Percentiles rank a stretch among this genome's conserved stretches.
Evolutionary conservation across 35 echinoderm and acorn worm genomes (phyloP).

Genomic region (Anneissia japonica): DNA sequence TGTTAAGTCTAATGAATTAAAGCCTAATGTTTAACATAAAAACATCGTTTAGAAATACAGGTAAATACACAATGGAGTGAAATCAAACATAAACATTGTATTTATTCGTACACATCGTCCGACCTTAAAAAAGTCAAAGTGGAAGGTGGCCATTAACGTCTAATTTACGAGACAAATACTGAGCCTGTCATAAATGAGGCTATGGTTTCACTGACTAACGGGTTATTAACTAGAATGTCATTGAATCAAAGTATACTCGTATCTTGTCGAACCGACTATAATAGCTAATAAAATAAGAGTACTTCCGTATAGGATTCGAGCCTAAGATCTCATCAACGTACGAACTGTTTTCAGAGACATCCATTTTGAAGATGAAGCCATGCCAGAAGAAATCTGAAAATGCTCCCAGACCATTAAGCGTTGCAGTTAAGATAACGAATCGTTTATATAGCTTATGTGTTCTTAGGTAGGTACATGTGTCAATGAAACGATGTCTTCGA

Average conservation of each 20-base stretch:
- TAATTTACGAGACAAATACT: neutral
- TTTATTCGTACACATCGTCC: no score
- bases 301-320: neutral
- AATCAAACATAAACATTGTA: no score
- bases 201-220: neutral
- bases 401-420: neutral
- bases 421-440: neutral
- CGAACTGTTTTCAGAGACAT: neutral
- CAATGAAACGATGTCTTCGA: no score
- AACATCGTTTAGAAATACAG: no score
- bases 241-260: neutral
- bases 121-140: neutral
- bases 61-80: no score
- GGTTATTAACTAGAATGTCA: neutral
- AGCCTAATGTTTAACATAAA: no score
- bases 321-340: neutral
- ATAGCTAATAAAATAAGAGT: neutral
- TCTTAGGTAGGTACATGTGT: no score
- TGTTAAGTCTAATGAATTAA: no score
- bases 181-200: neutral
- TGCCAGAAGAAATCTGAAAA: neutral
- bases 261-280: neutral
- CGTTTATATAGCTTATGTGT: neutral
- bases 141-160: neutral
- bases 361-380: neutral